Evolutionary conservation across 2,888 invertebrate species (phyloP).

Genomic region (Drosophila nr. perissopoda): DNA sequence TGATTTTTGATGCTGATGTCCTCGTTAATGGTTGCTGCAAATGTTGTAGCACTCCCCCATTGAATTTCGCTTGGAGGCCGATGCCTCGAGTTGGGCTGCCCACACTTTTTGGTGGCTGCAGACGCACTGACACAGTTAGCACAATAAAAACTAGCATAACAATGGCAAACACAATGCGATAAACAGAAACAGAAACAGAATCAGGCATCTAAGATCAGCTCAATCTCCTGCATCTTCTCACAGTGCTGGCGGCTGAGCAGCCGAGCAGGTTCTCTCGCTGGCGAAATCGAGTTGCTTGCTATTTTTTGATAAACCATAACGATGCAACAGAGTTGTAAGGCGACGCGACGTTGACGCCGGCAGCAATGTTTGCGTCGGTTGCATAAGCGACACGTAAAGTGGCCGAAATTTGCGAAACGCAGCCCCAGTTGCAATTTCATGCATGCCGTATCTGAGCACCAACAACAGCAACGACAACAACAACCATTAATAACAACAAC

Average conservation of each 20-base stretch:
- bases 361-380: slow-evolving; percentile 36
- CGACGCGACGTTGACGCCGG: slow-evolving; percentile 25
- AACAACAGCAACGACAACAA: slow-evolving; percentile 32
- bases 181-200: slow-evolving; percentile 5
- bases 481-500: slow-evolving; percentile 31
- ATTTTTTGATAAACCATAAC: slow-evolving; percentile 70
- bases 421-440: slow-evolving; percentile 78
- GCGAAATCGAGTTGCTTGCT: slow-evolving; percentile 49
- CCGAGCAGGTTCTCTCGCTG: slow-evolving; percentile 49
- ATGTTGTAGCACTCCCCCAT: slow-evolving; percentile 45
- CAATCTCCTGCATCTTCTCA: slow-evolving; percentile 19
- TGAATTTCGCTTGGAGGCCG: slow-evolving; percentile 42
- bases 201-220: slow-evolving; percentile 22
- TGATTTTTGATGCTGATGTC: slow-evolving; percentile 16
- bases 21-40: slow-evolving; percentile 17
- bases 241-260: slow-evolving; percentile 20
- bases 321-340: slow-evolving; percentile 4
- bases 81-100: slow-evolving; percentile 13
- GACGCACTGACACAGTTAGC: slow-evolving; percentile 61
- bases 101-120: slow-evolving; percentile 23
- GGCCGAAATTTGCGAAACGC: slow-evolving; percentile 78
- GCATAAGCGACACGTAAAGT: slow-evolving; percentile 70
- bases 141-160: slow-evolving; percentile 21
- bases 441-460: slow-evolving; percentile 60
- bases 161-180: slow-evolving; percentile 32